Base-by-base conservation (phyloP, 2,113 vertebrate genomes). In the Rhagologus leucostigma region DNA sequence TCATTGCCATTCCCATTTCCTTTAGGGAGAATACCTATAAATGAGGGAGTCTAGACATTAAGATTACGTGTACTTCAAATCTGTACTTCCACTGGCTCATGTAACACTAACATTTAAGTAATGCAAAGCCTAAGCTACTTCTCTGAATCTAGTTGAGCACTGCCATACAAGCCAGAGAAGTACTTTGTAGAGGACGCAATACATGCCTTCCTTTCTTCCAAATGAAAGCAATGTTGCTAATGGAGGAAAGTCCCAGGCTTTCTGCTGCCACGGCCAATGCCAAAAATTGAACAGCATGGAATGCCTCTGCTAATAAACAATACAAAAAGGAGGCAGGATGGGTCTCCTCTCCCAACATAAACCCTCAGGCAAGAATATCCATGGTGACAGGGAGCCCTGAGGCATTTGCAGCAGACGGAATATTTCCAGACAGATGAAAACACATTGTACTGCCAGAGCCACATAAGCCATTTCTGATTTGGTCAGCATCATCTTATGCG, bases 351-450 rank as follows among this genome's bases (percentile, higher is more conserved):
- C 42, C n/a, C 55, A 80, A 5, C 16, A 79, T 13, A 92, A 90
- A 62, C 35, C 29, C 46, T 7, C 35, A 74, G 63, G 89, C 49
- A 84, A 84, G 37, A 73, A 70, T 59, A 89, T 37, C 52, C 3
- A 2, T 10, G 21, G 75, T 2, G 3, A 81, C 82, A 63, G 73
- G 20, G 41, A 78, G 59, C 88, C 81, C 92, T 56, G 74, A 83
- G 52, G 88, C 92, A 62, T 80, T 91, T 71, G 42, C 57, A 87
- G 63, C 76, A 92, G 95, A 95, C 91, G 5, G 55, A 93, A 22
- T 81, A 92, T 87, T 89, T 91, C 91, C 95, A 96, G 89, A 63
- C 82, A 96, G 57, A 89, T 87, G 95, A 89, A 95, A 96, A 95
- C 87, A 91, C 74, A 73, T 59, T 91, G 90, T 92, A 75, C 90